Base-by-base conservation (phyloP, 1,140 invertebrate species). In the Megalonaias nervosa region DNA sequence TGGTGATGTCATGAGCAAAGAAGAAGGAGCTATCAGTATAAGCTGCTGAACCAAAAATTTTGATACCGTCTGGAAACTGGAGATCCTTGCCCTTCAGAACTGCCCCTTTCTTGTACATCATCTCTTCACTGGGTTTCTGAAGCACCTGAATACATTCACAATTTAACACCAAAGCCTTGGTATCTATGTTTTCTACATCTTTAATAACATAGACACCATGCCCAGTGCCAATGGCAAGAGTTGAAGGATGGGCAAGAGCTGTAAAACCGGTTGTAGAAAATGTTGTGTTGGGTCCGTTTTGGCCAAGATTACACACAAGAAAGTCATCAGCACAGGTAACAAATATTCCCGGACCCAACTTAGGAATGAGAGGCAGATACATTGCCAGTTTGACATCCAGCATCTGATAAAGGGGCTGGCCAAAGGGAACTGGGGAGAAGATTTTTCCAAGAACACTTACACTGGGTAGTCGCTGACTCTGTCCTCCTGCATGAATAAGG, bases 1-100 rank as follows among this genome's bases (percentile, higher is more conserved):
- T 85, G 0, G 88, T 81, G n/a, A 92, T 81, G 48, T 88, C 82
- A 65, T 83, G 85, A 55, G 86, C 88, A 85, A 92, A 92, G 75
- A 87, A 92, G 74, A 91, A 92, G 23, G 86, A 86, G 80, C 92
- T 92, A 74, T 92, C 92, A 38, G 91, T 92, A 74, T 90, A 92
- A 14, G 89, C 90, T 48, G 81, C 85, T 67, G 84, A 79, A 21
- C 86, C 87, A 19, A 83, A 70, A 23, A 86, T 55, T 23, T 72
- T 56, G 6, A 82, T 77, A 19, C 73, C 77, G 74, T 78, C 80
- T 13, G 81, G 69, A 82, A 88, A 86, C n/a, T 77, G 74, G 17
- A 81, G 61, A 55, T 81, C 26, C 16, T 80, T 64, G 12, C 17
- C 14, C 68, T 82, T 81, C 14, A 91, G 23, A 48, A 91, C 71